Conservation (phyloP, 1,140 invertebrate genomes). For the Caenorhabditis latens region DNA sequence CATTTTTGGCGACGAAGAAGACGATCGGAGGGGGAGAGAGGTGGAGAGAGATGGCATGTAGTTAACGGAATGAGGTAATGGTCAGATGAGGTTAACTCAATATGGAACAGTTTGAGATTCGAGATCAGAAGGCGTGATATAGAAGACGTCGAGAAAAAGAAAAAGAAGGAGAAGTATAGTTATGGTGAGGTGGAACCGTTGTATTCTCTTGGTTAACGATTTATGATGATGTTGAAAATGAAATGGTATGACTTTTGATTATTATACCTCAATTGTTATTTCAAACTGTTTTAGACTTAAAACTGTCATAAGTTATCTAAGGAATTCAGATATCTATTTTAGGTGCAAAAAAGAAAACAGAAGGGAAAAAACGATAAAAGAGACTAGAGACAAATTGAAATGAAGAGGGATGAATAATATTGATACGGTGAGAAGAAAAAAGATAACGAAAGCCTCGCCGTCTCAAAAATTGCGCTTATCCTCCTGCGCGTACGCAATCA, state of each 20-base stretch:
- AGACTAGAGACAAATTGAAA: conserved; percentile 27
- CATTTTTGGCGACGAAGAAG: conserved; percentile 27
- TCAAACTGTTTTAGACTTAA: conserved; percentile 1
- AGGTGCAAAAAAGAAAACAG: background rate
- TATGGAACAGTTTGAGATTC: conserved; percentile 1
- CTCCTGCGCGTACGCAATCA: conserved; percentile 40
- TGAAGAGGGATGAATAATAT: conserved; percentile 39
- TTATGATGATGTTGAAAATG: background rate
- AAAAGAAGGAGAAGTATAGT: background rate
- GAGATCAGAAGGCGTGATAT: conserved; percentile 8
- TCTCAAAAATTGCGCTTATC: conserved; percentile 21
- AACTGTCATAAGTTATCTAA: background rate
- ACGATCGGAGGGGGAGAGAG: background rate
- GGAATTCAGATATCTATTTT: conserved; percentile 1
- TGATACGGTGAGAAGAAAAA: conserved; percentile 1
- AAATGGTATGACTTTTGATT: conserved; percentile 6
- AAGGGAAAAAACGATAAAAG: background rate
- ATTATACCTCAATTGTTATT: background rate
- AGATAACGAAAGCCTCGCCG: conserved; percentile 8
- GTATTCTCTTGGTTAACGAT: background rate
- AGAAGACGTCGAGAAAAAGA: background rate
- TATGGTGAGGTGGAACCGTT: conserved; percentile 17
- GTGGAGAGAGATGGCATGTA: conserved; percentile 37
- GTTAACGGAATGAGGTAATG: conserved; percentile 51
- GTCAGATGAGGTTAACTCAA: conserved; percentile 41